phyloP scores from a whole-genome alignment of 2,113 vertebrate genomes.

The Steatornis caripensis region DNA sequence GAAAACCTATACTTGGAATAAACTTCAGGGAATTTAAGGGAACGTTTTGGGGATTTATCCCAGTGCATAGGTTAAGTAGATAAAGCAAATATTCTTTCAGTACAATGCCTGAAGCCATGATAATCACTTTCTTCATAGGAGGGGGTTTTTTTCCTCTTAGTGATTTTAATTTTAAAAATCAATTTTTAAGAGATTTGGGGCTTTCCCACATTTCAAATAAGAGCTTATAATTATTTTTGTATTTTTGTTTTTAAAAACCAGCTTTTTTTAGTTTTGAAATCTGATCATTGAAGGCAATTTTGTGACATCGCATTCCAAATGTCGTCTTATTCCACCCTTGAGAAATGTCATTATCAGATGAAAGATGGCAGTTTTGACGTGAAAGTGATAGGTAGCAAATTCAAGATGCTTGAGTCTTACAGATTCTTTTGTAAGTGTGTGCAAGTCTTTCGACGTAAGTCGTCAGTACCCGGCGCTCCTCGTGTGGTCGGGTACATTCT shows the following conservation, averaged over 20 bases:
- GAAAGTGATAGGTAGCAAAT: not conserved
- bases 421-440: not conserved
- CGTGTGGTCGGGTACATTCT: not conserved
- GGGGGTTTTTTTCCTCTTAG: not conserved
- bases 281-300: not conserved
- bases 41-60: not conserved
- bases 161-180: not conserved
- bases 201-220: not conserved
- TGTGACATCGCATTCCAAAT: not conserved
- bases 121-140: not conserved
- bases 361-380: not conserved
- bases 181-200: not conserved
- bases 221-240: not conserved
- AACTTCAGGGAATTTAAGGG: not conserved
- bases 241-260: not conserved
- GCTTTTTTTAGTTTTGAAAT: not conserved
- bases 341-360: not conserved
- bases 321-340: not conserved
- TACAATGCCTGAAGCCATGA: not conserved
- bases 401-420: not conserved
- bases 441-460: not conserved
- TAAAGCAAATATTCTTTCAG: not conserved
- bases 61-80: not conserved
- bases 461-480: not conserved
- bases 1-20: slow-evolving; percentile 29